phyloP scores from a whole-genome alignment of 2,888 invertebrate genomes.

The Microctonus hyperodae region DNA sequence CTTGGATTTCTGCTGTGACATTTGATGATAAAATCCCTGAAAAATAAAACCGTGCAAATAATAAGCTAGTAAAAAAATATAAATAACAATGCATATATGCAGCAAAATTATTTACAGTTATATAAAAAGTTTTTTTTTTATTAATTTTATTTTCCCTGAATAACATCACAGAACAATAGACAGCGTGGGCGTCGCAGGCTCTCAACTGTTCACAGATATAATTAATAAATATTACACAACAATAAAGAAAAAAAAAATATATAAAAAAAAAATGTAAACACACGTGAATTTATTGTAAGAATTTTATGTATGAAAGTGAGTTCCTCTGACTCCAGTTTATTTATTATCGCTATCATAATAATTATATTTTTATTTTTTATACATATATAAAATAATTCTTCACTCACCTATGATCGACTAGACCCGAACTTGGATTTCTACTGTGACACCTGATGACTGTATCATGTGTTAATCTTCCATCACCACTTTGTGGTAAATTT shows the following conservation, averaged over 20 bases:
- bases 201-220: conserved; percentile 11
- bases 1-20: conserved; percentile 64
- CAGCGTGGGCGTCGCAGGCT: not conserved
- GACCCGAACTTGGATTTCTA: conserved; percentile 78
- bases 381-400: not conserved
- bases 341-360: not conserved
- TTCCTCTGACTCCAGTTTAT: not conserved
- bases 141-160: not conserved
- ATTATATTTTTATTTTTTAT: not conserved
- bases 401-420: conserved; percentile 71
- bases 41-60: conserved; percentile 39
- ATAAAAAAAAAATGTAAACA: not conserved
- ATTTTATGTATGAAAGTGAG: not conserved
- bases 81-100: not conserved
- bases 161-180: conserved; percentile 12
- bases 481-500: conserved; percentile 56
- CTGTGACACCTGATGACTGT: conserved; percentile 78
- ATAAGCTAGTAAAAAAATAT: conserved; percentile 4
- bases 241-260: not conserved
- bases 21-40: conserved; percentile 63
- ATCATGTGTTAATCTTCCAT: conserved; percentile 57
- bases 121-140: not conserved
- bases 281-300: not conserved
- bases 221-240: conserved; percentile 18
- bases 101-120: conserved; percentile 1